These are phyloP conservation scores for Erebia palarica DNA, from an alignment of 2,888 invertebrate genomes.

Conservation along the genomic window DNA sequence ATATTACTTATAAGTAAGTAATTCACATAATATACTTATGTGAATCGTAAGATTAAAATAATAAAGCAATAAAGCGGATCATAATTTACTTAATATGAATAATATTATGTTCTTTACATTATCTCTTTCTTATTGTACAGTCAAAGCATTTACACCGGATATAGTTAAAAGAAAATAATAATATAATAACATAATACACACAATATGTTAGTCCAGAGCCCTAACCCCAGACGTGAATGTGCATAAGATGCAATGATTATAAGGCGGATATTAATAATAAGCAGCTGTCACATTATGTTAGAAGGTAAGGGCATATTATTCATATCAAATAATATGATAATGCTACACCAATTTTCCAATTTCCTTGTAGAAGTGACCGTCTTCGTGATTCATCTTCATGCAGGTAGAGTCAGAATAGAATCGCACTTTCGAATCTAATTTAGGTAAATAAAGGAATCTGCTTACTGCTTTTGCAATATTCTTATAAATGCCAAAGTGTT, in stretches of 20 bases:
- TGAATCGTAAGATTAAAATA: no score
- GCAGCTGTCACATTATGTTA: not conserved
- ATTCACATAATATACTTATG: no score
- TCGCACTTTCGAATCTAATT: not conserved
- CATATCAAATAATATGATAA: conserved; percentile 27
- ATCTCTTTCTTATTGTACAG: not conserved
- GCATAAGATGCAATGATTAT: conserved; percentile 11
- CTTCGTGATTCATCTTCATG: conserved; percentile 19
- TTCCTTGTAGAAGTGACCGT: conserved; percentile 29
- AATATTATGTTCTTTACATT: no score
- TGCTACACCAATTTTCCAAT: conserved; percentile 31
- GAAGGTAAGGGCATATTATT: conserved; percentile 5
- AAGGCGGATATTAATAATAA: conserved; percentile 7
- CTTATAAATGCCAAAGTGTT: no score
- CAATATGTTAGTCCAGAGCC: not conserved
- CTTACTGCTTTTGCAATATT: no score
- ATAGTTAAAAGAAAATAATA: conserved; percentile 2
- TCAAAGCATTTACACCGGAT: not conserved
- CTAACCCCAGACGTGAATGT: not conserved
- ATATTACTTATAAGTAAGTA: no score
- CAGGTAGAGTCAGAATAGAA: not conserved
- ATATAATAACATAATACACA: not conserved
- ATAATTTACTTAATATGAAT: not conserved
- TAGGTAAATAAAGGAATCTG: no score
- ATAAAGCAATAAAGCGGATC: not conserved